Base-by-base conservation (phyloP, 2,888 invertebrate species). In the Ernsta delagoae region DNA sequence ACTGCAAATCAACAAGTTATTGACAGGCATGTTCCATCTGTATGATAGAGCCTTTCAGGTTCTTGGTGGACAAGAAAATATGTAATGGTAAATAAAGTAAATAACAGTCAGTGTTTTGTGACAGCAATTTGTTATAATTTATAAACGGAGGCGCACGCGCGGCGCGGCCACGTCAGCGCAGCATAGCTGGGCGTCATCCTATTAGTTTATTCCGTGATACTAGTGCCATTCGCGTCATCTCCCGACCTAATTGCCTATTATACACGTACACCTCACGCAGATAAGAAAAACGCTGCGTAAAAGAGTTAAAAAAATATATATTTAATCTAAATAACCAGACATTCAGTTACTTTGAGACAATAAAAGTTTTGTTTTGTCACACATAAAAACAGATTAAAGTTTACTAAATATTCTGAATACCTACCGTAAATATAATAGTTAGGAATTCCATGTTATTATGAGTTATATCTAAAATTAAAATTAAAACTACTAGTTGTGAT, bases 181-280 rank as follows among this genome's bases (percentile, higher is more conserved):
- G 50, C 16, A n/a, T n/a, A 50, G 50, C 24, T 24, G 8, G 24
- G 16, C 50, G 50, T 50, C 50, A 50, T 24, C 24, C 12, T 16
- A 48, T 6, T 48, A 48, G 48, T n/a, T 48, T 45, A 16, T 48
- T 48, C 12, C 12, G 48, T 48, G 12, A 48, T 48, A 12, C 50
- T 50, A 3, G 50, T 50, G 6, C 6, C 53, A 53, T 53, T 24
- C 24, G 53, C 53, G 53, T 24, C 53, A 53, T 53, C 24, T 9
- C 53, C 53, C 53, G 53, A 53, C 53, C 53, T 53, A 53, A 53
- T 53, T 53, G 53, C 24, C 4, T 24, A 24, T 53, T 24, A 53
- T 9, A 53, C 9, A 53, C 53, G n/a, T 53, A 16, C 53, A 3
- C 8, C 8, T 24, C 24, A 53, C 8, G 53, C 53, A 53, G 53